phyloP scores from a whole-genome alignment of 2,888 invertebrate genomes.

The Heliconius erato region DNA sequence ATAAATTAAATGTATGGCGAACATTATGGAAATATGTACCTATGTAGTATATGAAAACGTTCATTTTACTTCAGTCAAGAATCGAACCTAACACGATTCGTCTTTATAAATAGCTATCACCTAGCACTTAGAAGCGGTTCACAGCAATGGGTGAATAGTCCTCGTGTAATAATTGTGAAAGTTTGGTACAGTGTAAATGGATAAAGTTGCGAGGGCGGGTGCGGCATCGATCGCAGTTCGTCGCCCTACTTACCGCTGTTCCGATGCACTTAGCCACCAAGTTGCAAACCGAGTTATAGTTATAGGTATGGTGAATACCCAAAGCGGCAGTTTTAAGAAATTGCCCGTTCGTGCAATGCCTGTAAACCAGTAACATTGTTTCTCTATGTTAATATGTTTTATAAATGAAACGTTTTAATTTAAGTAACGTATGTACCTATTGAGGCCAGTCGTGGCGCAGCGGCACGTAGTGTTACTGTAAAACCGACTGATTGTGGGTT shows the following conservation, averaged over 20 bases:
- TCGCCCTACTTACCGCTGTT: slow-evolving; percentile 83
- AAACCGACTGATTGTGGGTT: too few species aligned
- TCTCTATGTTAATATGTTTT: background rate
- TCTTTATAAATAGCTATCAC: background rate
- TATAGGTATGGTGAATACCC: slow-evolving; percentile 54
- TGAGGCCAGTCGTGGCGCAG: too few species aligned
- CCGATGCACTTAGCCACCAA: slow-evolving; percentile 77
- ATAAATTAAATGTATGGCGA: too few species aligned
- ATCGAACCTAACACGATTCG: background rate
- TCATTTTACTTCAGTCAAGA: background rate
- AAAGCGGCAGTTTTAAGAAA: slow-evolving; percentile 42
- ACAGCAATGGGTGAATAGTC: slow-evolving; percentile 53
- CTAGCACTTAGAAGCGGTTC: slow-evolving; percentile 26
- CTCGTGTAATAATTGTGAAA: slow-evolving; percentile 78
- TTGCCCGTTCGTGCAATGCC: slow-evolving; percentile 6
- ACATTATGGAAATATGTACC: too few species aligned
- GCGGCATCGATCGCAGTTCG: slow-evolving; percentile 84
- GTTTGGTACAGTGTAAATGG: slow-evolving; percentile 82
- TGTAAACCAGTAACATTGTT: background rate
- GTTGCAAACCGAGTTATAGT: slow-evolving; percentile 68
- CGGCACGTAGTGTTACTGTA: too few species aligned
- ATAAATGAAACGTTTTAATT: background rate
- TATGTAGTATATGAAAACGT: too few species aligned
- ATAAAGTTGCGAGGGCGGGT: slow-evolving; percentile 83
- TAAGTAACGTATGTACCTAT: background rate